Base-by-base conservation (phyloP, 1,140 invertebrate species). In the Palaemon carinicauda region DNA sequence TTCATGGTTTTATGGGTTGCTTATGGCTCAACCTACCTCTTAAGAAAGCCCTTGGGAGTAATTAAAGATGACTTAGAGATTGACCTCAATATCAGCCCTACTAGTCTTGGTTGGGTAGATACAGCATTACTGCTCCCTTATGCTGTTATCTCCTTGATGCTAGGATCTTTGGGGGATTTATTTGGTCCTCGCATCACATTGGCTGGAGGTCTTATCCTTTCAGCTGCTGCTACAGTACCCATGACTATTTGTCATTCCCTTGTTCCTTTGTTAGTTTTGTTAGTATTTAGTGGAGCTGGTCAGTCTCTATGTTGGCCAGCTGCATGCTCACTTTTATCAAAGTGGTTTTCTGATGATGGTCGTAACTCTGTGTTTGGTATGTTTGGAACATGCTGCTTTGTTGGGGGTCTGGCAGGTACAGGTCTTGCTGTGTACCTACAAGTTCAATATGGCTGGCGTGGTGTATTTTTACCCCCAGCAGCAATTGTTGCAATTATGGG, bases 241-340 rank as follows among this genome's bases (percentile, higher is more conserved):
- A 93, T 93, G 91, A 92, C 93, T 56, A 77, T 90, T 5, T 92
- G 91, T 91, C 91, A 90, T 80, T 91, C 90, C 41, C 91, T 92
- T 82, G 88, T 73, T 33, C 80, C 92, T 9, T 91, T 93, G 41
- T 89, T 92, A 31, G 1, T 92, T 0, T 83, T 93, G 15, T 90
- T 93, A 33, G 92, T 92, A 89, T 86, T 93, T 27, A 93, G 92
- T 90, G 93, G 93, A 31, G 90, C 92, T 53, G 91, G 91, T 19
- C 92, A 93, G 91, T 92, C 92, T 21, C 91, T 92, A 75, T 92
- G 91, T 78, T 93, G 93, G 93, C 92, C 93, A 4, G 91, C 92
- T 65, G 91, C 91, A 75, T 92, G 91, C 81, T 92, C 93, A 85
- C 90, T 91, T 33, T 78, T 93, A 3, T 91, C 91, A 29, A 90